Evolutionary conservation across 1,140 invertebrate species (phyloP).

Genomic region (Brachionus asplanchnoidis): DNA sequence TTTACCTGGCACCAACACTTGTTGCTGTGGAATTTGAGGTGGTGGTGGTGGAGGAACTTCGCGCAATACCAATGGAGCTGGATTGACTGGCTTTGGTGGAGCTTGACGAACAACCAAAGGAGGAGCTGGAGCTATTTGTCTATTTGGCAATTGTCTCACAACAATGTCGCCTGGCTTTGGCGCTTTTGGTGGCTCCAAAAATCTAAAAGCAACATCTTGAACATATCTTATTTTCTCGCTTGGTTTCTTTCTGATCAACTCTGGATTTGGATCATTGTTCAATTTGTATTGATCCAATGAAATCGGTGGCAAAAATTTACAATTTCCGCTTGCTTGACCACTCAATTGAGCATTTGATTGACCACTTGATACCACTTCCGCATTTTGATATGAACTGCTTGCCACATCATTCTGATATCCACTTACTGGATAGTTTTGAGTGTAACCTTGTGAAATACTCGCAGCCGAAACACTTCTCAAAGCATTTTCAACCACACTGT

Average conservation of each 20-base stretch:
- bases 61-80: too few relatives aligned
- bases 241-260: conserved; percentile 21
- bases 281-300: conserved; percentile 33
- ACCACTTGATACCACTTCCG: not conserved
- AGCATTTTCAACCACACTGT: conserved; percentile 18
- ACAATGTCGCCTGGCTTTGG: too few relatives aligned
- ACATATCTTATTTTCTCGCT: conserved; percentile 20
- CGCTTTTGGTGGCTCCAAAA: too few relatives aligned
- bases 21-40: not conserved
- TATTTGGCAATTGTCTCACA: too few relatives aligned
- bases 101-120: too few relatives aligned
- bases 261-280: conserved; percentile 40
- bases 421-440: not conserved
- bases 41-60: too few relatives aligned
- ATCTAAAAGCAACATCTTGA: too few relatives aligned
- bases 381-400: not conserved
- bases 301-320: conserved; percentile 22
- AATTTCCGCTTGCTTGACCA: conserved; percentile 6
- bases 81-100: too few relatives aligned
- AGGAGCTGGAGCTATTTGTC: too few relatives aligned
- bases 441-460: not conserved
- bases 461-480: conserved; percentile 18
- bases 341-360: not conserved
- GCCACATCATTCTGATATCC: not conserved
- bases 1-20: not conserved